phyloP scores from a whole-genome alignment of 2,888 invertebrate species.

The Nebria brevicollis region DNA sequence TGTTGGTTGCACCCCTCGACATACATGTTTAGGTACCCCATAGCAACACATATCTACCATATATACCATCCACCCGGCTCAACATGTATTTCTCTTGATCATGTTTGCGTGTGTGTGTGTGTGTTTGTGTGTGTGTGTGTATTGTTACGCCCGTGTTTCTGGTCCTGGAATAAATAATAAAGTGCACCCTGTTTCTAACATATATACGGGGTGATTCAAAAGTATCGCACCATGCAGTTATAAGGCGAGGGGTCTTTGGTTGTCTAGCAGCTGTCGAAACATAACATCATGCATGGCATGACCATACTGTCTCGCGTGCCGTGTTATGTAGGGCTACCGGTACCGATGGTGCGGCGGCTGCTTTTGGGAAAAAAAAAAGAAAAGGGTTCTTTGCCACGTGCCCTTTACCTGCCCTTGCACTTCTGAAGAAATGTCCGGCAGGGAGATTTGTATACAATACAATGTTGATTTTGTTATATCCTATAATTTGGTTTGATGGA shows the following conservation, averaged over 20 bases:
- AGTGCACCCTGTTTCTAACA: slow-evolving; percentile 1
- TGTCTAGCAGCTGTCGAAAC: not conserved
- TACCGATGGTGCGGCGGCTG: not conserved
- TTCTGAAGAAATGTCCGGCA: not conserved
- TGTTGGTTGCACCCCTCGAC: not conserved
- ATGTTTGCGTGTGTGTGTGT: not conserved
- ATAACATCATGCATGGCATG: not conserved
- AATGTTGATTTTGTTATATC: too few species aligned
- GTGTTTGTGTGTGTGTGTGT: not conserved
- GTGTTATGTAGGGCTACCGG: not conserved
- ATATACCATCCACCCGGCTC: not conserved
- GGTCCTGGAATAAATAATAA: not conserved
- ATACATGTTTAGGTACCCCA: not conserved
- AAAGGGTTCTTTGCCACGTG: not conserved
- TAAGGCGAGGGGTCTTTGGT: not conserved
- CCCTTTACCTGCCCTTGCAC: not conserved
- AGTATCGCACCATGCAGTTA: not conserved
- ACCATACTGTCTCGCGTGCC: slow-evolving; percentile 1
- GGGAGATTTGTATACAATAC: not conserved
- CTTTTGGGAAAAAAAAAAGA: not conserved
- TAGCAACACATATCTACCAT: not conserved
- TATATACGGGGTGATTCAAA: not conserved
- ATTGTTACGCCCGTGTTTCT: not conserved
- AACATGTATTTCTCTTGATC: not conserved
- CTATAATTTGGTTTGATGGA: too few species aligned